Evolutionary conservation across 2,797 vertebrate genomes (phyloP), one percentile per base, ranked within the genome.

Genomic region (Xyrichtys novacula): DNA sequence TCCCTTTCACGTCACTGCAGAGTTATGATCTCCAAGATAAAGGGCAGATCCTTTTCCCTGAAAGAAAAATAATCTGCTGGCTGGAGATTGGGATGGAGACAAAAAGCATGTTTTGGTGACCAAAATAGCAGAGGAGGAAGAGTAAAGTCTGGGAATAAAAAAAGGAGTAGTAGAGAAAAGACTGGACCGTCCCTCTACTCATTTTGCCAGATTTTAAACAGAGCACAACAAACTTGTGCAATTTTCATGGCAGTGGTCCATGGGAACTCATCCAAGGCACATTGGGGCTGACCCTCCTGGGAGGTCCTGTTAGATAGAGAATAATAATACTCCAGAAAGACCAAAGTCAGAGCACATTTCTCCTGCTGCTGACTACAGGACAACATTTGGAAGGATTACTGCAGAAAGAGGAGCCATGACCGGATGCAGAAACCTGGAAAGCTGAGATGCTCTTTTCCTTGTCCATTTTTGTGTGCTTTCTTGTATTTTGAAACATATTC

Each of bases 181-280:
- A 65, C 53, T 55, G 59, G 78, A 88, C 46, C 85, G 50, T 83
- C 86, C 88, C 78, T 86, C 72, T 70, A 64, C 65, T 20, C 59
- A 63, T 42, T 64, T 52, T 81, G 66, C 87, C 84, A 85, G 79
- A 87, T 71, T 85, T 89, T 77, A 60, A 80, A 77, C 48, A 71
- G 81, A 88, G 83, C 83, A 85, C 75, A 85, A 86, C 80, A 80
- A 80, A 86, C 78, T 93, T 93, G 88, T 87, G 90, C 87, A 94
- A 89, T 79, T 83, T 82, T 65, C 19, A 52, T 92, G 91, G 92
- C 88, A 57, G 64, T 64, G 60, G 72, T 93, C 87, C 90, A 90
- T 86, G 86, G 91, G 92, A 92, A 80, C 70, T 78, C 64, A 53
- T 91, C 90, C 92, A 90, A 84, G 29, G 77, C 84, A 69, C 72